Evolutionary conservation across 2,113 vertebrate species (phyloP), one percentile per base, ranked within the genome.

Genomic region (Xenopus borealis): DNA sequence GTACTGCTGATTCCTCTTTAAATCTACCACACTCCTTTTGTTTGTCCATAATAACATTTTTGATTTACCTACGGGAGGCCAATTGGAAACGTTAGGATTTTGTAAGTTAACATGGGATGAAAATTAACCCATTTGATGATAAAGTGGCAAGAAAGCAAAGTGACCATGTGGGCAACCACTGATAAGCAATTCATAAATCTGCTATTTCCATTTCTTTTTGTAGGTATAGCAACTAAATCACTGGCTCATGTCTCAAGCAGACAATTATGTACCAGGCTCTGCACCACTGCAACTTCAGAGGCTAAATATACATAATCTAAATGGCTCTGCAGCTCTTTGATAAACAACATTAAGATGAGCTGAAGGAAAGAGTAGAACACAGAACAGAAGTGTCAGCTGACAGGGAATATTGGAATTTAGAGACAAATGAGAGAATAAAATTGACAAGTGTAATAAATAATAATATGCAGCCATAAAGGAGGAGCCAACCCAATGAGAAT

Each of bases 291-390:
- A 19, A 73, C 72, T 68, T 67, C 44, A 75, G 44, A 52, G 65
- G n/a, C 72, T 46, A 75, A 68, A 75, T 75, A 75, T 75, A 75
- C 72, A 75, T 75, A 62, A 75, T 75, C 63, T n/a, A n/a, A n/a
- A 62, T 20, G 14, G 23, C 16, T 62, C 66, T 75, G 66, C 65
- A 40, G 65, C 12, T 14, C 57, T 62, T 62, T 75, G 66, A 69
- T 69, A 69, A 73, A 62, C 66, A 75, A 62, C 27, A 61, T 58
- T 67, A 66, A 67, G 64, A 74, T 44, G 53, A 58, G 40, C 55
- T n/a, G n/a, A 73, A 66, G 50, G 53, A 74, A 69, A 33, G 45
- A 75, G 20, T 23, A 33, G 58, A 10, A 14, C 17, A 69, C 46
- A 53, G 33, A 75, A 62, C 11, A 40, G 33, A 66, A 18, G 23